These are phyloP conservation scores for Tragelaphus strepsiceros DNA, from an alignment of 2,113 vertebrate species.

Conservation along the genomic window DNA sequence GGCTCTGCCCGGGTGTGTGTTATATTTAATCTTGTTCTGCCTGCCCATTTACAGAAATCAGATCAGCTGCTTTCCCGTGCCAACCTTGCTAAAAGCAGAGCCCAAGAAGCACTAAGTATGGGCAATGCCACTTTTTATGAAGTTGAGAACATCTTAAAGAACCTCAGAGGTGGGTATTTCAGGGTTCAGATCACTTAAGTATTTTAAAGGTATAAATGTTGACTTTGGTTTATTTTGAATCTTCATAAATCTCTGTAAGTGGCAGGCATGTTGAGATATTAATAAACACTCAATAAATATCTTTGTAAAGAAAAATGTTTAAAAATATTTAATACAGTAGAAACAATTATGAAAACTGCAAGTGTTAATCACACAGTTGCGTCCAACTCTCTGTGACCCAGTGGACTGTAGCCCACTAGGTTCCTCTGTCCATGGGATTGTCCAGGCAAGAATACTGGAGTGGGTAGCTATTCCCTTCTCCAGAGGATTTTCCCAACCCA, in stretches of 20 bases:
- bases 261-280: neutral
- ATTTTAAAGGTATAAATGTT: neutral
- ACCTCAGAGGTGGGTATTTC: constrained; percentile 84
- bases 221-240: neutral
- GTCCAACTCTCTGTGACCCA: neutral
- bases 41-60: constrained; percentile 77
- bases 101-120: constrained; percentile 81
- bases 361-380: neutral
- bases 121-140: constrained; percentile 84
- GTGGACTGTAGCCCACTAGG: neutral
- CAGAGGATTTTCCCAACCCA: neutral
- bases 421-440: neutral
- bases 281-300: neutral
- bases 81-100: constrained; percentile 81
- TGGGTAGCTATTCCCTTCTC: neutral
- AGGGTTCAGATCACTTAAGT: neutral
- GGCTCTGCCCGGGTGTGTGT: rapidly evolving
- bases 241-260: neutral
- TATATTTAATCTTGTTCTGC: constrained; percentile 19
- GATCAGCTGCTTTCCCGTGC: constrained; percentile 84
- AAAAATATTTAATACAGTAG: neutral
- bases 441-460: neutral
- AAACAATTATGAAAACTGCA: neutral
- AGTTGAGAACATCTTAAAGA: constrained; percentile 85
- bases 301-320: neutral